A percentile compares a stretch with the other conserved stretches of the same genome.
Conservation (phyloP, 1,140 invertebrate species). For the Brachionus manjavacas region DNA sequence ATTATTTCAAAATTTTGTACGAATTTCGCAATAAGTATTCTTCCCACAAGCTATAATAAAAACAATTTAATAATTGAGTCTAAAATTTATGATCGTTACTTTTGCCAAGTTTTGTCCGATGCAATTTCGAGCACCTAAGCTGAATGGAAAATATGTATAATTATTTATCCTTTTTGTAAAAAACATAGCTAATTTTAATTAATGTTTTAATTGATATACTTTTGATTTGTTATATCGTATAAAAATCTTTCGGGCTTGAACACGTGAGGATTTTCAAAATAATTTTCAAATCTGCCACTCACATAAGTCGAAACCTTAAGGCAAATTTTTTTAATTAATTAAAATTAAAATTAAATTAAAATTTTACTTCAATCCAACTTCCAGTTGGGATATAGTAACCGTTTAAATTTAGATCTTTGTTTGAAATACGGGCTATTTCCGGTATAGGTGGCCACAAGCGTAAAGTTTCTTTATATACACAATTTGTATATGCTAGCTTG, state of each 20-base stretch:
- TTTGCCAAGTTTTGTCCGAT: slow-evolving; percentile 39
- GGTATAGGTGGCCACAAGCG: slow-evolving; percentile 31
- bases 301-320: slow-evolving; percentile 35
- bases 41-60: background rate
- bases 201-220: background rate
- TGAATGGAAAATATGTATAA: slow-evolving; percentile 42
- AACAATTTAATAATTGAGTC: background rate
- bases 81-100: background rate
- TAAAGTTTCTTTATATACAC: slow-evolving; percentile 41
- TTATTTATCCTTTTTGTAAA: background rate
- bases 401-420: background rate
- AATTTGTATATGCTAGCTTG: background rate
- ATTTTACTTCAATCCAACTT: slow-evolving; percentile 34
- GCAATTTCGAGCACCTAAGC: slow-evolving; percentile 29
- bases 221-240: background rate
- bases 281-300: slow-evolving; percentile 10
- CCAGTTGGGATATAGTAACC: background rate
- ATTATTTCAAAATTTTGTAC: slow-evolving; percentile 34
- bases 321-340: background rate
- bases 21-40: slow-evolving; percentile 23
- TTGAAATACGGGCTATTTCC: slow-evolving; percentile 9
- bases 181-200: background rate
- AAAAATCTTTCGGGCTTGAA: slow-evolving; percentile 34
- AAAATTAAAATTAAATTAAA: background rate
- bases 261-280: slow-evolving; percentile 24